Base-by-base conservation (phyloP, 2,113 vertebrate genomes). In the Colius striatus region DNA sequence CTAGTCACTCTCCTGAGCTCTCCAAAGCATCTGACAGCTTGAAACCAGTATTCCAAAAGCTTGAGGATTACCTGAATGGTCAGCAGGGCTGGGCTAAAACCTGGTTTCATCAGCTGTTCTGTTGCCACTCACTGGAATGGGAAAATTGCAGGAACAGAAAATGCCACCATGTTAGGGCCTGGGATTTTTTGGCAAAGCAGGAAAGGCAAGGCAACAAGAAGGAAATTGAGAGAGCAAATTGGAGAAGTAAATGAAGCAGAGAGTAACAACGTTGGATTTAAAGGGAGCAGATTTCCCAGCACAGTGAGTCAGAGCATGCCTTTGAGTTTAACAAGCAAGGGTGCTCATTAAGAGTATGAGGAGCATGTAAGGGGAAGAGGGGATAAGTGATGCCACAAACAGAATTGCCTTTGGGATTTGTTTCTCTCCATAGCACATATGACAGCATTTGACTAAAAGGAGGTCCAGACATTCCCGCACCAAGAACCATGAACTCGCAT, bases 31-130 rank as follows among this genome's bases (percentile, higher is more conserved):
- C 16, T 74, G 36, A 36, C 14, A 61, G 61, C 57, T 84, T 36
- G 29, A 41, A 68, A 72, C 7, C 2, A 3, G 16, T 21, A 34
- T 60, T 51, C 47, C 32, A 38, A 70, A 80, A 76, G 21, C 26
- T 55, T 9, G 38, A 41, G 9, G 38, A 41, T 41, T 41, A 41
- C 38, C 38, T 41, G 12, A 41, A 41, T 10, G 38, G 12, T 41
- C 38, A 4, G 20, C 2, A 11, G 3, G 38, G 43, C 54, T 86
- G 43, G 18, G 16, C 0, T 1, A 88, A 86, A 57, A 38, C n/a
- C 45, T 68, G n/a, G 45, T 78, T 71, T 78, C 23, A 25, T 11
- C 81, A 87, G n/a, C 48, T 63, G 3, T 78, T 63, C 74, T 57
- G n/a, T 61, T 93, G 71, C 75, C 63, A 27, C 55, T 85, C 60